These are phyloP conservation scores for Colletes gigas DNA, from an alignment of 1,140 invertebrate species.

Conservation along the genomic window DNA sequence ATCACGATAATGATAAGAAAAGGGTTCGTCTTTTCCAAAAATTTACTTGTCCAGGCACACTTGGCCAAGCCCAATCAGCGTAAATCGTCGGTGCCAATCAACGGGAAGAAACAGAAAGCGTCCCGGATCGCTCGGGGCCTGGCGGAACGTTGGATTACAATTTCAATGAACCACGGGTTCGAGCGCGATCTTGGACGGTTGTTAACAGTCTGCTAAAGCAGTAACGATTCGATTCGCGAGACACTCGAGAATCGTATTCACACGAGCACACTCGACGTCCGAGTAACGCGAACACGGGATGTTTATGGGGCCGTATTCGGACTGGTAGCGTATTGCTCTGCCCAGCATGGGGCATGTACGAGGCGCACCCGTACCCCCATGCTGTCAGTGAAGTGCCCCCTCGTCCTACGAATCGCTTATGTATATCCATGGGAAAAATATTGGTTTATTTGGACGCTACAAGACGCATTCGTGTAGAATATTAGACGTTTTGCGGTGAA, in stretches of 20 bases:
- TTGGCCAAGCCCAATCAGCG: neutral
- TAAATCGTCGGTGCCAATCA: neutral
- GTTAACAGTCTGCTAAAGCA: constrained; percentile 69
- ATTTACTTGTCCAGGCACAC: neutral
- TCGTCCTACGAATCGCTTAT: constrained; percentile 69
- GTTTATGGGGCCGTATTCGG: constrained; percentile 72
- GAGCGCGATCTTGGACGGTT: constrained; percentile 28
- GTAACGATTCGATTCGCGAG: constrained; percentile 68
- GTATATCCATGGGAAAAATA: constrained; percentile 79
- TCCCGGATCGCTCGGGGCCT: neutral
- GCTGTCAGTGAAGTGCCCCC: constrained; percentile 68
- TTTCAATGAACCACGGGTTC: constrained; percentile 19
- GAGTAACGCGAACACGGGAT: constrained; percentile 67
- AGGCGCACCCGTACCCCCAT: constrained; percentile 74
- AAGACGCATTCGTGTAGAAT: constrained; percentile 63
- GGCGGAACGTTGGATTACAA: constrained; percentile 33
- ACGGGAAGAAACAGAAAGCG: neutral
- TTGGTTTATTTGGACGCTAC: constrained; percentile 74
- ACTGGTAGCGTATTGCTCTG: constrained; percentile 75
- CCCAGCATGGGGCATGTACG: constrained; percentile 75
- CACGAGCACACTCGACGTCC: constrained; percentile 68
- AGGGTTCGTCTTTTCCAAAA: neutral
- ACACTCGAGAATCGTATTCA: constrained; percentile 69
- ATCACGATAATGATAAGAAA: too few relatives aligned
- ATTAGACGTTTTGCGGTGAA: constrained; percentile 34